phyloP scores from a whole-genome alignment of 2,113 vertebrate species.

The Fukomys damarensis region DNA sequence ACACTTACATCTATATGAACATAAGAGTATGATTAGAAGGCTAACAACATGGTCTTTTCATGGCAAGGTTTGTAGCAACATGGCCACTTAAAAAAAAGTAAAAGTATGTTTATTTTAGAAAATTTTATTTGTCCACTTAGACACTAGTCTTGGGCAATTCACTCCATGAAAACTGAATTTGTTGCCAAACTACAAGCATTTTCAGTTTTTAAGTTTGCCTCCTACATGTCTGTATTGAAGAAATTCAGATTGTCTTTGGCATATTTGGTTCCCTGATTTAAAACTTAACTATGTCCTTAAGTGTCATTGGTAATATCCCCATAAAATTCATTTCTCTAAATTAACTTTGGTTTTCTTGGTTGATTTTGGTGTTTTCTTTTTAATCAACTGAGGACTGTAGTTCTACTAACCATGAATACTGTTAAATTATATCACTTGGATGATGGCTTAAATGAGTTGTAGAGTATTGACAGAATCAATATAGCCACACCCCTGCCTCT shows the following conservation, averaged over 20 bases:
- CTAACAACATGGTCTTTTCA: conserved; percentile 38
- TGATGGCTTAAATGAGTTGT: not conserved
- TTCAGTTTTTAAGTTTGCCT: not conserved
- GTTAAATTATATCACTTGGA: not conserved
- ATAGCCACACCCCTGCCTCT: not conserved
- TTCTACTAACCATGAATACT: not conserved
- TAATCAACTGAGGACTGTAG: not conserved
- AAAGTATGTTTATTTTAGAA: conserved; percentile 32
- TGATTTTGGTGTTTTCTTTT: not conserved
- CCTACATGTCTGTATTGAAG: not conserved
- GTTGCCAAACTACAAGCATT: not conserved
- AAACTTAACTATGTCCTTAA: conserved; percentile 8
- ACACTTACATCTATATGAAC: not conserved
- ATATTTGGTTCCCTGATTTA: not conserved
- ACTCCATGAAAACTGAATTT: not conserved
- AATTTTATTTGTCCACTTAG: conserved; percentile 15
- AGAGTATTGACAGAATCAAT: not conserved
- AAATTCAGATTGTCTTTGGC: not conserved
- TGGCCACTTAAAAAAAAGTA: not conserved
- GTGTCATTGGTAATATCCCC: not conserved
- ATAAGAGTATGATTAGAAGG: not conserved
- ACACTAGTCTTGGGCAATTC: not conserved
- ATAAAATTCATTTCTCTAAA: conserved; percentile 13
- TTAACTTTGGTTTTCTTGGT: not conserved
- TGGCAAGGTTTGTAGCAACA: not conserved